Evolutionary conservation across 2,888 invertebrate species (phyloP), one percentile per base, ranked within the genome.

Genomic region (Lasius platythorax): DNA sequence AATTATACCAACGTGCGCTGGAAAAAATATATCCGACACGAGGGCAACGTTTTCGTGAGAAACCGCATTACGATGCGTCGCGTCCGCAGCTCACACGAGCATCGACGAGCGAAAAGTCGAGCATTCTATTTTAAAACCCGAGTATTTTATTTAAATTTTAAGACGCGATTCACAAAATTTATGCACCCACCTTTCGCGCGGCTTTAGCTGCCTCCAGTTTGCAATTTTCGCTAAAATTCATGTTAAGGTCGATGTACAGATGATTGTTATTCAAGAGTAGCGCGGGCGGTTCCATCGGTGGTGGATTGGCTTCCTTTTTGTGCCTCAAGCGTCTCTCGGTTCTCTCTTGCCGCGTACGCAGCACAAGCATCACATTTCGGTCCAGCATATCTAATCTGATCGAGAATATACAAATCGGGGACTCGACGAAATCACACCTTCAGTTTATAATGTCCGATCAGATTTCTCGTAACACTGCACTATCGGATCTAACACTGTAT

Each of bases 281-380:
- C 2, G 93, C 90, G 3, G 92, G 93, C 66, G 93, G 92, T 67
- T 93, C 92, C 93, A 93, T 92, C 5, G 93, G 93, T 4, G 92
- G 92, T 63, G 92, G 92, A 86, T 93, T 92, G 12, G 93, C 93
- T 53, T 92, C 92, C 50, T 92, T 94, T 64, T 91, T 93, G 81
- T 93, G 93, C 79, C 93, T 93, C 84, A 93, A 78, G 8, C 94
- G 89, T 67, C 94, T 90, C 83, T 94, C 93, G 0, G 93, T 94
- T 61, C 93, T 91, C 23, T 93, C 93, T 33, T 92, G 93, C 33
- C 94, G 89, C 76, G 94, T 93, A 15, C 93, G 91, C 50, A 93
- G 85, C 30, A 94, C 93, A 43, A 93, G 70, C 86, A 92, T 90
- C 28, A 93, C 91, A 66, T 92, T 92, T 79, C 93, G 90, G 63